Base-by-base conservation (phyloP, 2,888 invertebrate genomes). In the Papilio gigon region DNA sequence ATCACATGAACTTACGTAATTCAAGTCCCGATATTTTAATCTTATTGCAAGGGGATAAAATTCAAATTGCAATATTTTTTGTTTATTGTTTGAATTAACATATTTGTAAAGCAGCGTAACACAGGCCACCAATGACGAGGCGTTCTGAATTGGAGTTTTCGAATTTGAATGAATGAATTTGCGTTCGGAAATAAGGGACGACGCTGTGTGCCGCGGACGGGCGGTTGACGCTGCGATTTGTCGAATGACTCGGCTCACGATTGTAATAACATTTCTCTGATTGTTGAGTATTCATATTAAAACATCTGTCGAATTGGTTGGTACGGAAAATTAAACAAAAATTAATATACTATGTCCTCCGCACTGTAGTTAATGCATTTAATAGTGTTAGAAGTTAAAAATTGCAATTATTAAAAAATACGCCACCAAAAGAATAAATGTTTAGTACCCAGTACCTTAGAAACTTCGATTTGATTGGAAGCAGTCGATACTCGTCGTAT, bases 141-240 rank as follows among this genome's bases (percentile, higher is more conserved):
- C 89, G 80, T 81, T 87, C 84, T 79, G 77, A 80, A 85, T 86
- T 84, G 80, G 80, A 84, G 79, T 82, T 84, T 82, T 70, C 73
- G 75, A 82, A 84, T 85, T 82, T 76, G 81, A 84, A 87, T 86
- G 84, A 84, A 85, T 84, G 84, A 80, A 80, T 83, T 81, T 77
- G 76, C 75, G 77, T 82, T 83, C 78, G 75, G 76, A 79, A 80
- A 80, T 76, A 76, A 75, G 74, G 77, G 75, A 74, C 59, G 73
- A 44, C 17, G 59, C 64, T 69, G 40, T 50, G 74, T 68, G 71
- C 63, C 67, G 65, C 75, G 76, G 78, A 80, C 77, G 75, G 73
- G 72, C 71, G 72, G 75, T 74, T 73, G 69, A 70, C 73, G 75
- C 65, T 66, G 74, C 80, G 76, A 82, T 81, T 80, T 78, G 78